Percentiles rank a stretch among this genome's conserved stretches.
Conservation (phyloP, 1,140 invertebrate species). For the Ptiloglossa arizonensis region DNA sequence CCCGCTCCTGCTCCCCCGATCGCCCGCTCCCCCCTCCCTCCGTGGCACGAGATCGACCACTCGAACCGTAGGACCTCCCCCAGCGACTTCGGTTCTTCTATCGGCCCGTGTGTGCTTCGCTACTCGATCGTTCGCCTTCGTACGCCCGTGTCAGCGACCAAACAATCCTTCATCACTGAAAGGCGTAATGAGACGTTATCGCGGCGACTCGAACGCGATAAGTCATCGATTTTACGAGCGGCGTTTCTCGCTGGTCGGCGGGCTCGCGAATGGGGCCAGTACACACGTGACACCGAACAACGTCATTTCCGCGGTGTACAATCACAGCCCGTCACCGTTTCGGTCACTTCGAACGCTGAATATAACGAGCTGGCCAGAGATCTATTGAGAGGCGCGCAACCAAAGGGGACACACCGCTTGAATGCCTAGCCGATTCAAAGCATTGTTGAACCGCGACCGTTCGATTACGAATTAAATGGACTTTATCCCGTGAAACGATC, state of each 20-base stretch:
- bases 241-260: neutral
- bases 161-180: slow-evolving; percentile 37
- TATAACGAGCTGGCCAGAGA: neutral
- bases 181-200: slow-evolving; percentile 4
- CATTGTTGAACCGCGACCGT: slow-evolving; percentile 18
- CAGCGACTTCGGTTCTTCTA: neutral
- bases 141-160: slow-evolving; percentile 31
- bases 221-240: slow-evolving; percentile 16
- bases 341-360: slow-evolving; percentile 47
- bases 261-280: neutral
- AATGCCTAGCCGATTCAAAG: slow-evolving; percentile 17
- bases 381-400: neutral
- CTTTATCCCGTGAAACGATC: slow-evolving; percentile 28
- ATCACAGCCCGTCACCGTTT: slow-evolving; percentile 42
- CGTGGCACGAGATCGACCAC: too few relatives aligned
- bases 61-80: too few relatives aligned
- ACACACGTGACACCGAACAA: slow-evolving; percentile 52
- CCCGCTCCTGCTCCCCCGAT: neutral
- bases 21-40: neutral
- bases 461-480: slow-evolving; percentile 44
- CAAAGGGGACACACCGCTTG: slow-evolving; percentile 12
- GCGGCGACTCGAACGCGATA: neutral
- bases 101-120: neutral
- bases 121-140: neutral
- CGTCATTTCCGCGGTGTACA: slow-evolving; percentile 57